A percentile compares a stretch with the other conserved stretches of the same genome.
These are phyloP conservation scores for Orthonychiurus folsomi DNA, from an alignment of 2,888 invertebrate genomes.

Conservation along the genomic window DNA sequence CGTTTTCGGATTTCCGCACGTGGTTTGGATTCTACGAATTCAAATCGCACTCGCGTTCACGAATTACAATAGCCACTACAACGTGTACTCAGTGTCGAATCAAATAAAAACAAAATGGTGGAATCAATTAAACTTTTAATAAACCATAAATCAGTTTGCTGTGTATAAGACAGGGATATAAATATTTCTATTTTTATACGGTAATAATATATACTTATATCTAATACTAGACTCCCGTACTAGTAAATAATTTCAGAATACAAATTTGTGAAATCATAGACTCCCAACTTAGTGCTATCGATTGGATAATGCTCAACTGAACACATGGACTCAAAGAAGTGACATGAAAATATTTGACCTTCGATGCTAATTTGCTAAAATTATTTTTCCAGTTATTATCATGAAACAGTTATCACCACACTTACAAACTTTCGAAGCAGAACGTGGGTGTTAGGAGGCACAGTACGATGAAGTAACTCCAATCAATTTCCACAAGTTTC, in stretches of 20 bases:
- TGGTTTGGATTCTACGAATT: neutral
- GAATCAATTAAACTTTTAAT: too few species aligned
- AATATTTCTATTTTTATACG: neutral
- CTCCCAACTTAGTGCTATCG: neutral
- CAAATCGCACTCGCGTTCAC: neutral
- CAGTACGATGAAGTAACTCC: neutral
- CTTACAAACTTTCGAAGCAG: neutral
- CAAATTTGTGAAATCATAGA: neutral
- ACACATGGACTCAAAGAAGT: neutral
- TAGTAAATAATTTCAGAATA: neutral
- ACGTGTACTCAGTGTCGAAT: too few species aligned
- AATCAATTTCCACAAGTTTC: neutral
- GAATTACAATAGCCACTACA: too few species aligned
- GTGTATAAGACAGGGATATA: neutral
- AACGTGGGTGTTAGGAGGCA: neutral
- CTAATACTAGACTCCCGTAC: too few species aligned
- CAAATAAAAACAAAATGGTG: too few species aligned
- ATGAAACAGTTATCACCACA: constrained; percentile 5
- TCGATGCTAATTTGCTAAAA: neutral
- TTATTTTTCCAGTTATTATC: neutral
- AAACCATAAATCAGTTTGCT: neutral
- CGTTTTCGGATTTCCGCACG: neutral
- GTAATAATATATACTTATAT: neutral
- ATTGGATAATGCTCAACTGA: constrained; percentile 2
- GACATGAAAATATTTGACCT: neutral